Conservation (phyloP, 2,888 invertebrate genomes). For the Sphinx pinastri region DNA sequence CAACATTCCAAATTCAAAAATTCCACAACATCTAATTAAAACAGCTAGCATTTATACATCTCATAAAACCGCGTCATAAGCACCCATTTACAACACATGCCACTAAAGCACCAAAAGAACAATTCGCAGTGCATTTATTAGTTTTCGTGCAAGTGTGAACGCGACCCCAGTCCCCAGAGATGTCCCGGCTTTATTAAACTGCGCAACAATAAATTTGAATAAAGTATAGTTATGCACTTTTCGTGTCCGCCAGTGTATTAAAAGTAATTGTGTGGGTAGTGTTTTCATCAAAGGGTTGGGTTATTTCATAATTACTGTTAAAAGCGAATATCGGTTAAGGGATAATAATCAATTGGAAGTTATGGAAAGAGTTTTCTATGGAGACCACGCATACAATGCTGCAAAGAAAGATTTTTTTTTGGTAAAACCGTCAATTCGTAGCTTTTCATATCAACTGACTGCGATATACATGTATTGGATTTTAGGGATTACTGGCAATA, state of each 20-base stretch:
- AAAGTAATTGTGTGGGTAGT: slow-evolving; percentile 54
- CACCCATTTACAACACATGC: slow-evolving; percentile 50
- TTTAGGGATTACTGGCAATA: too few relatives aligned
- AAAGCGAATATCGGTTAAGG: neutral
- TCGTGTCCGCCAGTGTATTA: slow-evolving; percentile 68
- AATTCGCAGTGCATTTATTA: slow-evolving; percentile 34
- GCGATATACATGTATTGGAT: too few relatives aligned
- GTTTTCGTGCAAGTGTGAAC: slow-evolving; percentile 28
- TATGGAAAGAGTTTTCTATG: too few relatives aligned
- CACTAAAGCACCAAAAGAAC: slow-evolving; percentile 47
- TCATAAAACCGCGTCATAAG: slow-evolving; percentile 27
- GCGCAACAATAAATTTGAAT: slow-evolving; percentile 78
- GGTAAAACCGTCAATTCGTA: too few relatives aligned
- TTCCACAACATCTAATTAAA: slow-evolving; percentile 1
- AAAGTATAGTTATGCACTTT: slow-evolving; percentile 78
- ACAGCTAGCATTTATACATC: slow-evolving; percentile 33
- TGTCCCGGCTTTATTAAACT: slow-evolving; percentile 69
- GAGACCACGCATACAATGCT: too few relatives aligned
- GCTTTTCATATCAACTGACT: too few relatives aligned
- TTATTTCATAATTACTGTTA: slow-evolving; percentile 7
- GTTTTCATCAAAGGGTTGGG: slow-evolving; percentile 24
- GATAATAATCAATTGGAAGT: too few relatives aligned
- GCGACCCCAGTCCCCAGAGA: slow-evolving; percentile 35
- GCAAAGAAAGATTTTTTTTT: too few relatives aligned
- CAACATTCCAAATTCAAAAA: neutral